Evolutionary conservation across 2,888 invertebrate species (phyloP), one percentile per base, ranked within the genome.

Genomic region (Encarsia formosa): DNA sequence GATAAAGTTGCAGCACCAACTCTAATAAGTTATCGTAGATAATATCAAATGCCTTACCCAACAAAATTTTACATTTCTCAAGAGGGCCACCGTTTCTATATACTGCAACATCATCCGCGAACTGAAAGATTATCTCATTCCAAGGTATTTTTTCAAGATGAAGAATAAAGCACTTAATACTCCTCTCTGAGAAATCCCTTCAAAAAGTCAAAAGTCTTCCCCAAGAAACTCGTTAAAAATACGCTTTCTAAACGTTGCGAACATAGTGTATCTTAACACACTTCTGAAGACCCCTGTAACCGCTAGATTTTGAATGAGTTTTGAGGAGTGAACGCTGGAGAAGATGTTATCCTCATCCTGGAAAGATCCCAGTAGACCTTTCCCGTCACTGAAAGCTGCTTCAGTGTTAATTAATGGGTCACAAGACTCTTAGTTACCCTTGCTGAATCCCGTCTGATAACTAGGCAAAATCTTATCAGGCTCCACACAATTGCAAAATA

Each of bases 101-200:
- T 16, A 20, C 1, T 1, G 39, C 26, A 16, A 52, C 19, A 26
- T 52, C 46, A 37, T 52, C 52, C 9, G 52, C 46, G 18, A 52
- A 46, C 37, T 43, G 44, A 11, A 18, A 15, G 3, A 40, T 18
- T 13, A 13, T 15, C 8, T 53, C 41, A 34, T 15, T 48, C 6
- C 34, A 37, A 3, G 49, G 35, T 26, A 56, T 9, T 15, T 46
- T 38, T 3, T 32, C 5, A 1, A 32, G 20, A 3, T 29, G 31
- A 31, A 49, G 8, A 34, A n/a, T 4, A 45, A 13, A 8, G 43
- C 19, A 26, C 37, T 37, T 18, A 35, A 13, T 2, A 35, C 38
- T 8, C 37, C 37, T 2, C 42, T 37, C 31, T 41, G 41, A 13
- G 41, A 23, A 9, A 41, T 24, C n/a, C 48, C 39, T 31, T 40